Base-by-base conservation (phyloP, 2,888 invertebrate genomes). In the Cheilosia vulpina region DNA sequence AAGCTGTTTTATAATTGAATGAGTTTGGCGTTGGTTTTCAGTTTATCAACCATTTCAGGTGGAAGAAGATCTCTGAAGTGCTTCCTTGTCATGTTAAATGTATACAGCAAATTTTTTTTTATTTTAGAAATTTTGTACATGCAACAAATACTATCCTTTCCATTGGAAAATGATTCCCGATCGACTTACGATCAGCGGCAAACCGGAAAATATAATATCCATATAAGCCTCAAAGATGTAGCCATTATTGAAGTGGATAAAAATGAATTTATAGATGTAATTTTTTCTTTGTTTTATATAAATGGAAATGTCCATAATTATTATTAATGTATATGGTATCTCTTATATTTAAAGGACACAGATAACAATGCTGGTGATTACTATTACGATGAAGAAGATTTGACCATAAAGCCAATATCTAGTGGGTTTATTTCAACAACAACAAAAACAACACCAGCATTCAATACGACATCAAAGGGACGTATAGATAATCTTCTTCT, bases 201-300 rank as follows among this genome's bases (percentile, higher is more conserved):
- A 92, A 94, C 94, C 4, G 97, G 97, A 21, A 95, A 96, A 88
- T 93, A 95, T 88, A 97, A 97, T 91, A 95, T 97, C 87, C 96
- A 96, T 90, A 93, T 97, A 87, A 95, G 95, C 91, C 93, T 97
- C 87, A 96, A 96, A 92, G 95, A 96, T 92, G 93, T 97, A 87
- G 94, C 96, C 89, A 94, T 97, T 88, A 93, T 96, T 88, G 96
- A 91, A 89, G 88, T 92, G 88, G 90, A 90, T 81, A 89, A 89
- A 65, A 92, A 91, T 87, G 90, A 90, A 65, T 87, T 91, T 57
- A 27, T 68, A 38, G 83, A 89, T 87, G 90, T 89, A 89, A 88
- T 68, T 73, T 53, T 38, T 3, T 1, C 15, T 9, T 45, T 11
- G 17, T 47, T 63, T 3, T 0, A 7, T 41, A 27, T 9, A 24